Evolutionary conservation across 2,888 invertebrate genomes (phyloP).

Genomic region (Archips xylosteana): DNA sequence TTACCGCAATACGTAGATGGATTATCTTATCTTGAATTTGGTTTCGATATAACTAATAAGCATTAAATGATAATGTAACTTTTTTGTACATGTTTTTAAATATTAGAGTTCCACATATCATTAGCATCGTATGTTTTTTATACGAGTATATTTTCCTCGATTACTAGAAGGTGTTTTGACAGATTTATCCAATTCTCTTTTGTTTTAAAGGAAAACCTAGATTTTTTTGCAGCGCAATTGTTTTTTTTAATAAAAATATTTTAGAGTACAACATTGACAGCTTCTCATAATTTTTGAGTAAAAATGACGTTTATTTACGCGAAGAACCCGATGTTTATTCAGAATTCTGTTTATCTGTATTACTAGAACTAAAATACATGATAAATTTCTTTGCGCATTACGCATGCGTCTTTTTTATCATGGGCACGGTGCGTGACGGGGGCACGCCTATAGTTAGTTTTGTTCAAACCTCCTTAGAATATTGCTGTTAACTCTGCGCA

Average conservation of each 20-base stretch:
- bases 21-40: conserved; percentile 8
- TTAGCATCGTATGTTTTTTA: too few species aligned
- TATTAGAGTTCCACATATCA: not conserved
- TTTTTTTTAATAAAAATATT: too few species aligned
- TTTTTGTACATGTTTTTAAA: not conserved
- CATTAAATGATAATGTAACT: conserved; percentile 6
- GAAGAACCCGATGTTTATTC: not conserved
- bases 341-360: not conserved
- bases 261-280: too few species aligned
- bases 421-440: not conserved
- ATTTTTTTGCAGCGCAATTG: too few species aligned
- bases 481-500: too few species aligned
- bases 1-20: not conserved
- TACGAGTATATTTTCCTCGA: too few species aligned
- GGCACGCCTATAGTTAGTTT: not conserved
- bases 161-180: too few species aligned
- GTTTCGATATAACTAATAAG: conserved; percentile 1
- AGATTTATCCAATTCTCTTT: too few species aligned
- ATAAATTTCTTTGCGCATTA: not conserved
- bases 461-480: too few species aligned
- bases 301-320: too few species aligned
- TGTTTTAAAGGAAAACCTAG: too few species aligned
- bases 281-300: too few species aligned
- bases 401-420: not conserved
- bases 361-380: not conserved